phyloP scores from a whole-genome alignment of 2,797 vertebrate genomes.

The Gobionotothen gibberifrons region DNA sequence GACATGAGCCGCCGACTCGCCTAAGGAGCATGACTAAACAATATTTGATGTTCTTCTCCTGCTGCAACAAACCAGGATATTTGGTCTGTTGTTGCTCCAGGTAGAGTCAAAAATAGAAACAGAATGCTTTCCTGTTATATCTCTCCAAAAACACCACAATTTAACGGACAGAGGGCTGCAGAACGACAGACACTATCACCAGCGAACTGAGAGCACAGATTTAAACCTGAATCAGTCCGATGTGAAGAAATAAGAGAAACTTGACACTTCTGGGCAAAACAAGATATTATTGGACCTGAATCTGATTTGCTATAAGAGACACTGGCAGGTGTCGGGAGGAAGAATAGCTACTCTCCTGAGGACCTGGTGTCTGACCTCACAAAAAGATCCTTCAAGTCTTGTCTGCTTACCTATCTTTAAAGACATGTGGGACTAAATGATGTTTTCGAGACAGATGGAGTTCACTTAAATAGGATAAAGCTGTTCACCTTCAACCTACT shows the following conservation, averaged over 20 bases:
- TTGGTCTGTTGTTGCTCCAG: conserved; percentile 8
- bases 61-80: conserved; percentile 9
- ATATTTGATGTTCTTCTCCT: background rate
- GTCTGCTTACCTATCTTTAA: conserved; percentile 10
- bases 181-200: conserved; percentile 33
- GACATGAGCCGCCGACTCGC: background rate
- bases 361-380: conserved; percentile 21
- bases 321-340: background rate
- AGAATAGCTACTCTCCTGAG: conserved; percentile 5
- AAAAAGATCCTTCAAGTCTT: conserved; percentile 12
- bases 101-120: conserved; percentile 29
- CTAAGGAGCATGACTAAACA: conserved; percentile 8
- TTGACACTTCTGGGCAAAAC: background rate
- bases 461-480: conserved; percentile 5
- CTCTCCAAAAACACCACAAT: conserved; percentile 25
- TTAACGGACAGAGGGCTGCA: conserved; percentile 23
- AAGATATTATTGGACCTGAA: conserved; percentile 13
- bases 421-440: background rate
- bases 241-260: conserved; percentile 31
- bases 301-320: conserved; percentile 11
- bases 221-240: conserved; percentile 35
- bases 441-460: conserved; percentile 35
- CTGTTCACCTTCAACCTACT: conserved; percentile 21
- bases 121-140: conserved; percentile 31
- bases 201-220: conserved; percentile 38